Conservation (phyloP, 2,113 vertebrate genomes). For the Carollia perspicillata region DNA sequence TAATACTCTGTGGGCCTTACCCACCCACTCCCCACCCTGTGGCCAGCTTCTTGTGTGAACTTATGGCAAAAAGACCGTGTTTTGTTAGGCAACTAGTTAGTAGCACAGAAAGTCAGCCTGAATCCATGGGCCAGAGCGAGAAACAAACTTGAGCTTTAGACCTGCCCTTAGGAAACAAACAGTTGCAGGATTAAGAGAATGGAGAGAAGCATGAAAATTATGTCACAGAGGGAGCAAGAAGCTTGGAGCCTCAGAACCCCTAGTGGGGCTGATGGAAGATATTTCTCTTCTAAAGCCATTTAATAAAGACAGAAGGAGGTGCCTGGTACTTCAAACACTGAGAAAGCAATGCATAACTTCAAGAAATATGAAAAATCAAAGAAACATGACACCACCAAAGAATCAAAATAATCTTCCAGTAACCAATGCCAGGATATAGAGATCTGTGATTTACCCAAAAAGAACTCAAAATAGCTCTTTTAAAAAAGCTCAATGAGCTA, state of each 20-base stretch:
- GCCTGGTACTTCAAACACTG: not conserved
- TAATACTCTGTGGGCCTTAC: not conserved
- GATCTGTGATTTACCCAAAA: not conserved
- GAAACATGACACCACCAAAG: not conserved
- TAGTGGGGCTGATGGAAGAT: not conserved
- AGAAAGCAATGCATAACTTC: not conserved
- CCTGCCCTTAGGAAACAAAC: not conserved
- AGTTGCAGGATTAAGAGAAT: not conserved
- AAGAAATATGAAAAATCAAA: not conserved
- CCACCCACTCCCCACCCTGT: rapidly evolving
- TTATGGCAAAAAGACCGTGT: not conserved
- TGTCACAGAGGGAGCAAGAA: not conserved
- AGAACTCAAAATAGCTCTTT: not conserved
- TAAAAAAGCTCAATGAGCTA: not conserved
- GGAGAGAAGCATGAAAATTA: not conserved
- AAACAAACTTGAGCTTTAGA: not conserved
- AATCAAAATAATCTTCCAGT: not conserved
- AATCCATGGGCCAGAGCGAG: not conserved
- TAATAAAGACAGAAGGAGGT: not conserved
- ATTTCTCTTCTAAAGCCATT: not conserved
- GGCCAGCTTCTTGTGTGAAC: not conserved
- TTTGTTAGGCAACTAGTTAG: not conserved
- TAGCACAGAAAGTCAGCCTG: not conserved
- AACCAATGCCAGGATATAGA: not conserved
- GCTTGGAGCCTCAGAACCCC: no score